These are phyloP conservation scores for Glyptemys insculpta DNA, from an alignment of 2,797 vertebrate genomes.

Conservation along the genomic window DNA sequence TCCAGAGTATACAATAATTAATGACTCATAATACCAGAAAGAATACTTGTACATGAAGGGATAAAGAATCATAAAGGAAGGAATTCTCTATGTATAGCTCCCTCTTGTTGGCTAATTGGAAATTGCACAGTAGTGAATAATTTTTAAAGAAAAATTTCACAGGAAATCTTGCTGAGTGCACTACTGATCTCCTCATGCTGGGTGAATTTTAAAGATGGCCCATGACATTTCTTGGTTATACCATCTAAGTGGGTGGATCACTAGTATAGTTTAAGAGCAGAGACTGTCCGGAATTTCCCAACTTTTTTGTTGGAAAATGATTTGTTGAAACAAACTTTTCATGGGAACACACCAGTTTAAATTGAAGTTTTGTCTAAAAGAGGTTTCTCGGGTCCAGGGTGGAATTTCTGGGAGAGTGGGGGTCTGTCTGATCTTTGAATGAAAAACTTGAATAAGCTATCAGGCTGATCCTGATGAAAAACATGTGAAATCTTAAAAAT, in stretches of 20 bases:
- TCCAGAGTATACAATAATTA: slow-evolving; percentile 46
- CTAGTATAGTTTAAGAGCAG: not conserved
- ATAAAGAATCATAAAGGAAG: not conserved
- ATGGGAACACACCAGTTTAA: not conserved
- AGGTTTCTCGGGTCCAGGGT: not conserved
- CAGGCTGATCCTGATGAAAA: not conserved
- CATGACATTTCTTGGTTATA: not conserved
- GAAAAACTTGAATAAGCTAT: not conserved
- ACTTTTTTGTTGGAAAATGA: not conserved
- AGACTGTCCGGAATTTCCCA: not conserved
- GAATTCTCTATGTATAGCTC: not conserved
- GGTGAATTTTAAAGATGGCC: not conserved
- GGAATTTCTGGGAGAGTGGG: not conserved
- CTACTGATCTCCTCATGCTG: not conserved
- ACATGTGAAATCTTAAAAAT: not conserved
- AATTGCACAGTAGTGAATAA: not conserved
- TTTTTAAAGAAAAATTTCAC: not conserved
- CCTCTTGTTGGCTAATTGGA: not conserved
- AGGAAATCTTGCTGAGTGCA: not conserved
- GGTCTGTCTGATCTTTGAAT: not conserved
- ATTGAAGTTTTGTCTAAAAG: not conserved
- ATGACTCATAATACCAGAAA: slow-evolving; percentile 15
- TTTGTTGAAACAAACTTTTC: not conserved
- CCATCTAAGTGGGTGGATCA: not conserved
- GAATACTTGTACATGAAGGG: not conserved